These are phyloP conservation scores for Sminthurinus signatus DNA, from an alignment of 1,140 invertebrate species.

Conservation along the genomic window DNA sequence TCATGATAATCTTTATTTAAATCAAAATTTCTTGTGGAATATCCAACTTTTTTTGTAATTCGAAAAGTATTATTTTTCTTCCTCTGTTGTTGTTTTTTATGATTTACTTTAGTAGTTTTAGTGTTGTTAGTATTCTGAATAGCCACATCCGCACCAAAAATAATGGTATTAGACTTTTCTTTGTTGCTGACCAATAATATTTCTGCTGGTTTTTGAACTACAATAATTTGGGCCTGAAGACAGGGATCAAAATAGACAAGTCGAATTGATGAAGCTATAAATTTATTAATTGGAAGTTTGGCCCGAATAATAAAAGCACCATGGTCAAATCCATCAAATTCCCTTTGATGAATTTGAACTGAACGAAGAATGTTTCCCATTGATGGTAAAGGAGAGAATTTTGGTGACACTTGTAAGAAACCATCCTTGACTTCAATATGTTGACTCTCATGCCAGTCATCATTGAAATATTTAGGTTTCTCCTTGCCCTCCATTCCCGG, in stretches of 20 bases:
- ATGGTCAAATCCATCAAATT: slow-evolving; percentile 21
- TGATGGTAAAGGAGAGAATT: not conserved
- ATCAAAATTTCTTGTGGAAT: slow-evolving; percentile 3
- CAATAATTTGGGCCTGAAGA: not conserved
- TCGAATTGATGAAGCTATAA: not conserved
- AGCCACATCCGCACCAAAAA: too few relatives aligned
- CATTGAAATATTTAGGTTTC: too few relatives aligned
- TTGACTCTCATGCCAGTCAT: too few relatives aligned
- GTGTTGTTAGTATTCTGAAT: too few relatives aligned
- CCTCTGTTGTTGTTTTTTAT: too few relatives aligned
- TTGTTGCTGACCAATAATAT: too few relatives aligned
- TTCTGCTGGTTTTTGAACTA: not conserved
- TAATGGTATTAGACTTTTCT: too few relatives aligned
- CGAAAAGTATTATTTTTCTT: too few relatives aligned
- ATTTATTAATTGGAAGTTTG: slow-evolving; percentile 18
- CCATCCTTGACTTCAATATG: slow-evolving; percentile 21
- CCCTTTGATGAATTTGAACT: slow-evolving; percentile 20
- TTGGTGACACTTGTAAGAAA: not conserved
- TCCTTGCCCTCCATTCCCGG: too few relatives aligned
- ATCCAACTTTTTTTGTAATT: not conserved
- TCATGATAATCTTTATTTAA: slow-evolving; percentile 30
- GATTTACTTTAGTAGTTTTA: too few relatives aligned
- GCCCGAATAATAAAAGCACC: slow-evolving; percentile 32
- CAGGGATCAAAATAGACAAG: not conserved
- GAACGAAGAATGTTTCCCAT: not conserved